phyloP scores from a whole-genome alignment of 2,113 vertebrate genomes.

The Clarias batrachus region DNA sequence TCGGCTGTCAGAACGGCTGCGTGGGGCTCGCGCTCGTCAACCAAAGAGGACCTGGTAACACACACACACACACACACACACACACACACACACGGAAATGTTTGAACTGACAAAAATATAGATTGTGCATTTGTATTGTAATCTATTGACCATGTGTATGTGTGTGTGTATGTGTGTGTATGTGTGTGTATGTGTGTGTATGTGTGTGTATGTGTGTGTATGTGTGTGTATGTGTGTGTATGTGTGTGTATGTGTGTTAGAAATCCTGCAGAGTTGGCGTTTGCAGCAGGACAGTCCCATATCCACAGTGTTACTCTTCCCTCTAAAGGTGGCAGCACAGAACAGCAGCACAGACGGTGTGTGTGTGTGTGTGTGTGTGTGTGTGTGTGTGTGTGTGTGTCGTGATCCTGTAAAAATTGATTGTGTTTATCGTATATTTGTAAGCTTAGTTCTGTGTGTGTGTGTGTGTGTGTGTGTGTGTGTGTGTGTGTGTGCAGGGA shows the following conservation, averaged over 20 bases:
- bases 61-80: neutral
- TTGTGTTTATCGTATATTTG: too few relatives aligned
- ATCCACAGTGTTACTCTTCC: slow-evolving; percentile 82
- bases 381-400: neutral
- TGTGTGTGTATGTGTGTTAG: slow-evolving; percentile 50
- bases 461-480: neutral
- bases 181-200: too few relatives aligned
- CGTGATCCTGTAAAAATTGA: too few relatives aligned
- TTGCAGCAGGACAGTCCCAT: slow-evolving; percentile 86
- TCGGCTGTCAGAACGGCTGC: slow-evolving; percentile 85
- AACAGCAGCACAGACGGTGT: slow-evolving; percentile 48
- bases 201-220: neutral
- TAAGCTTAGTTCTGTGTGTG: neutral
- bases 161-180: neutral
- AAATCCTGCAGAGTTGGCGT: slow-evolving; percentile 82
- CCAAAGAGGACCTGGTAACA: slow-evolving; percentile 75
- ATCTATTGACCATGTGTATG: neutral
- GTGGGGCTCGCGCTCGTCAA: slow-evolving; percentile 82
- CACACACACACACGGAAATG: too few relatives aligned
- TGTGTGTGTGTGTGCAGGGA: neutral
- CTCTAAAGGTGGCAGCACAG: slow-evolving; percentile 48
- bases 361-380: slow-evolving; percentile 19
- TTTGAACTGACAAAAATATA: too few relatives aligned
- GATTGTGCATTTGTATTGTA: too few relatives aligned
- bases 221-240: slow-evolving; percentile 23